These are phyloP conservation scores for Microplitis manilae DNA, from an alignment of 2,888 invertebrate genomes.

Conservation along the genomic window DNA sequence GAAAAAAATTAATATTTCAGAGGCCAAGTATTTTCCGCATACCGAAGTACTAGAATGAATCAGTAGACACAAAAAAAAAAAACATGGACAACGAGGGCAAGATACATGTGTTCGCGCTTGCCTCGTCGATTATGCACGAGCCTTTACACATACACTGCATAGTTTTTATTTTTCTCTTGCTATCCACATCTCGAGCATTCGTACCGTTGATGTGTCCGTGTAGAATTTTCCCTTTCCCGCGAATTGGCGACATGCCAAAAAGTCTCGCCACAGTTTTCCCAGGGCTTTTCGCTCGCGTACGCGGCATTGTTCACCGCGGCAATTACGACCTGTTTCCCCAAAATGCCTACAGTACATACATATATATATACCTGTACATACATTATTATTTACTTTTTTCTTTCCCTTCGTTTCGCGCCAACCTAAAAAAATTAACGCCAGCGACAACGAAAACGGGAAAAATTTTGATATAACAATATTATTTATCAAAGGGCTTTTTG, in stretches of 20 bases:
- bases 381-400: slow-evolving; percentile 10
- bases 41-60: slow-evolving; percentile 2
- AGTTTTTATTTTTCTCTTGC: not conserved
- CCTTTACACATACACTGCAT: slow-evolving; percentile 23
- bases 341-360: slow-evolving; percentile 37
- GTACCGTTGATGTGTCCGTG: not conserved
- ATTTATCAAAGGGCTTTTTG: not conserved
- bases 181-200: not conserved
- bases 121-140: slow-evolving; percentile 35
- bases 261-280: slow-evolving; percentile 44
- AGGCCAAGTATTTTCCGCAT: not conserved
- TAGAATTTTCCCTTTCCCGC: not conserved
- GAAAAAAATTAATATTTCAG: not conserved
- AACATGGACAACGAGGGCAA: slow-evolving; percentile 26
- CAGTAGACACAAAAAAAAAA: not conserved
- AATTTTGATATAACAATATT: not conserved
- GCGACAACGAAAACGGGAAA: not conserved
- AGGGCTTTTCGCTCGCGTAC: slow-evolving; percentile 42
- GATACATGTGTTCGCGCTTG: slow-evolving; percentile 33
- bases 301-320: slow-evolving; percentile 52
- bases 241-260: slow-evolving; percentile 51
- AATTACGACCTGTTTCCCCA: slow-evolving; percentile 52
- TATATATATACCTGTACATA: not conserved
- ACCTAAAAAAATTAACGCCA: not conserved
- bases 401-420: not conserved